A percentile compares a stretch with the other conserved stretches of the same genome.
phyloP scores from a whole-genome alignment of 2,797 vertebrate species.

The Esox lucius region DNA sequence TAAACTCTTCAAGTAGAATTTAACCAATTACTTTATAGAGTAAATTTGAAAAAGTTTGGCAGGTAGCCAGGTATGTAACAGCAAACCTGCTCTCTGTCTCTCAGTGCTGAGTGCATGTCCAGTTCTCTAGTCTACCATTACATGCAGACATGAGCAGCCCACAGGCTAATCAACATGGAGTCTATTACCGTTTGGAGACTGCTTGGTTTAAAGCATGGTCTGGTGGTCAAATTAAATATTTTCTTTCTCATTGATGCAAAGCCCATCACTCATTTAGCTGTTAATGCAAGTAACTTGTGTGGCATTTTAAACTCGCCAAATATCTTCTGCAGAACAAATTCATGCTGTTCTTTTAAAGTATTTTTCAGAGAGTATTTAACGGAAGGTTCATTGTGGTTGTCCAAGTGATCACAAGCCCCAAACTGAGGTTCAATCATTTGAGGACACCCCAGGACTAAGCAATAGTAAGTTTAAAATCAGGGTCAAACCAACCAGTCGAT shows the following conservation, averaged over 20 bases:
- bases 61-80: too few relatives aligned
- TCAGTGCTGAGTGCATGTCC: conserved; percentile 18
- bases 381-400: neutral
- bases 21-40: too few relatives aligned
- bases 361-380: neutral
- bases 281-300: conserved; percentile 27
- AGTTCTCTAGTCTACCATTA: conserved; percentile 46
- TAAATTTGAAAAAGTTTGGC: too few relatives aligned
- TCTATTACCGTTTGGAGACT: conserved; percentile 47
- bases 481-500: too few relatives aligned
- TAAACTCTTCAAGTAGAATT: too few relatives aligned
- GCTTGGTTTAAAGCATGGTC: conserved; percentile 34
- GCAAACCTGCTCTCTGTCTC: conserved; percentile 1
- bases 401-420: neutral
- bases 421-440: neutral
- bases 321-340: conserved; percentile 27
- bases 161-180: conserved; percentile 51
- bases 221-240: conserved; percentile 36
- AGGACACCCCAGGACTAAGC: too few relatives aligned
- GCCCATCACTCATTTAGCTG: conserved; percentile 31
- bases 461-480: too few relatives aligned
- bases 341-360: conserved; percentile 10
- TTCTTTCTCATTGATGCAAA: conserved; percentile 43
- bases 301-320: conserved; percentile 35
- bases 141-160: conserved; percentile 37